Evolutionary conservation across 2,113 vertebrate species (phyloP), one percentile per base, ranked within the genome.

Genomic region (Alosa alosa): DNA sequence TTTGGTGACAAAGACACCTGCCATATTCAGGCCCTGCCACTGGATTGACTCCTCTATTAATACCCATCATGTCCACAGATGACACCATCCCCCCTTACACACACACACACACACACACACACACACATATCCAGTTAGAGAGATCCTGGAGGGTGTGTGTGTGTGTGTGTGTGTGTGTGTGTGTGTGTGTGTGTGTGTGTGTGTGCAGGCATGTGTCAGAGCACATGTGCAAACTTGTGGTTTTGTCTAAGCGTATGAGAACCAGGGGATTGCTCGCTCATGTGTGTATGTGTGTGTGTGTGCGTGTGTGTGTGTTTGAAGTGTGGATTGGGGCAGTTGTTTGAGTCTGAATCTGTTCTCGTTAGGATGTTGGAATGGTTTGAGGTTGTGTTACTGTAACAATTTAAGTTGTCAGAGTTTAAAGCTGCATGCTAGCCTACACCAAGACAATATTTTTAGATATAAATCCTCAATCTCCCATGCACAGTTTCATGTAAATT

Each of bases 31-130:
- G 81, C 86, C 83, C 86, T 87, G 90, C 91, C 91, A 82, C 86
- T 81, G 88, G 91, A 92, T 92, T 91, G 93, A 93, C 90, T 49
- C 81, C 90, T 89, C 90, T 84, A 92, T 93, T 94, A 95, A 94
- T 89, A 93, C 85, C 91, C 91, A 93, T 87, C 87, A 91, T 89
- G 91, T 91, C 90, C 86, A 86, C 85, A 92, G 92, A 91, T 93
- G 92, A 94, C 92, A 93, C 87, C 88, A 89, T 89, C 89, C 88
- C 86, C 91, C 88, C 45, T 83, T 87, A 72, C 64, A 72, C 64
- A 72, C 64, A 72, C 64, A 72, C 64, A 72, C 64, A 72, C 64
- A 25, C n/a, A n/a, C n/a, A n/a, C n/a, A n/a, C n/a, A n/a, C n/a
- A n/a, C n/a, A n/a, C n/a, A n/a, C n/a, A n/a, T n/a, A n/a, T n/a